phyloP scores from a whole-genome alignment of 2,888 invertebrate genomes.

The Nomada flava region DNA sequence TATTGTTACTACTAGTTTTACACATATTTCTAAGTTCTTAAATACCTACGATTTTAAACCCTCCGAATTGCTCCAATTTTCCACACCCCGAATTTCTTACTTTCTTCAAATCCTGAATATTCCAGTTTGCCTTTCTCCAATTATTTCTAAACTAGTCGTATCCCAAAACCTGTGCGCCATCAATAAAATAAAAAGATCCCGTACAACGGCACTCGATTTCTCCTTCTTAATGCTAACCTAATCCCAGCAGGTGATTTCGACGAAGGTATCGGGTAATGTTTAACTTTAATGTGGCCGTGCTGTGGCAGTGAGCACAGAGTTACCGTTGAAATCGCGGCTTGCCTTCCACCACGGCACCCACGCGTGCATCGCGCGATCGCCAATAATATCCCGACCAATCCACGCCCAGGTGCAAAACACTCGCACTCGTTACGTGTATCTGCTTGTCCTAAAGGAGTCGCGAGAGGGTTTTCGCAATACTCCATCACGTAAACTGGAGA shows the following conservation, averaged over 20 bases:
- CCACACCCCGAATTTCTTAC: too few species aligned
- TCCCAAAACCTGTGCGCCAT: too few species aligned
- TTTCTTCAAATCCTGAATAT: too few species aligned
- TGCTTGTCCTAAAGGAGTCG: slow-evolving; percentile 17
- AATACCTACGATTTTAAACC: too few species aligned
- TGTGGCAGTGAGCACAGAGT: neutral
- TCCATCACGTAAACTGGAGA: slow-evolving; percentile 15
- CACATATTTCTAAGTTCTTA: too few species aligned
- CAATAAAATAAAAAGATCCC: too few species aligned
- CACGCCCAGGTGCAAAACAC: slow-evolving; percentile 70
- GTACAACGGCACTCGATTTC: neutral
- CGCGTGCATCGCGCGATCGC: slow-evolving; percentile 51
- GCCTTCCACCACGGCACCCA: slow-evolving; percentile 52
- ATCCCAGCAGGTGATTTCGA: slow-evolving; percentile 61
- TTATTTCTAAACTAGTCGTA: too few species aligned
- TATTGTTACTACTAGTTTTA: too few species aligned
- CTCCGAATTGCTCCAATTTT: too few species aligned
- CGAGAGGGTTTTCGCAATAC: slow-evolving; percentile 65
- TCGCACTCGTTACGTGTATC: slow-evolving; percentile 35
- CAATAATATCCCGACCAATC: slow-evolving; percentile 69
- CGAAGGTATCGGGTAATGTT: slow-evolving; percentile 79
- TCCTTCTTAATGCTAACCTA: neutral
- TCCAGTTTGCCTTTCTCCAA: too few species aligned
- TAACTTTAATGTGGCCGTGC: slow-evolving; percentile 70
- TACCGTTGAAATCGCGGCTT: slow-evolving; percentile 5